Base-by-base conservation (phyloP, 2,113 vertebrate genomes). In the Pica pica region DNA sequence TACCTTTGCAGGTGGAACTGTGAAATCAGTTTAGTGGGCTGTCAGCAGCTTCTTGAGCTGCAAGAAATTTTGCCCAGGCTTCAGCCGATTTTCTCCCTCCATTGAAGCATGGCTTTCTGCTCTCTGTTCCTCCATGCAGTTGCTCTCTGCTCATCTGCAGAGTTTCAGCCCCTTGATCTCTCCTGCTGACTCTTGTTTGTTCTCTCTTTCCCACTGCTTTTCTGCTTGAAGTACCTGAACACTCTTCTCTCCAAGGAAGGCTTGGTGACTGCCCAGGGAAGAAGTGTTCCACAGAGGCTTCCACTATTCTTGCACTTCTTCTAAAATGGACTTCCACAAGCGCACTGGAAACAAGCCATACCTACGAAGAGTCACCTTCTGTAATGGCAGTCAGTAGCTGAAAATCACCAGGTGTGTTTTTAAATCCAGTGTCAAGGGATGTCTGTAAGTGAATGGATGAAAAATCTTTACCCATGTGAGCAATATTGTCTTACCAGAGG, bases 1-100 rank as follows among this genome's bases (percentile, higher is more conserved):
- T 46, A 33, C 16, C 9, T 82, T 78, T 70, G 19, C 35, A 74
- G 23, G n/a, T 56, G 19, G 6, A 5, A 44, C n/a, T 30, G 20
- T 56, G 21, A 37, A 57, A 39, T 74, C 24, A 57, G 23, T 20
- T 56, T 57, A 31, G 13, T 69, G 37, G 23, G 12, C 37, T 78
- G 7, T 26, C 68, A 74, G 5, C n/a, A 78, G 6, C 27, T 67
- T 78, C 52, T 16, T 82, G 52, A 78, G 13, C 13, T 65, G 21
- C 27, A 84, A 28, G 15, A 50, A 79, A 50, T 61, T 82, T 82
- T 90, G 10, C 30, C 26, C 2, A 63, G 22, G 23, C 13, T 37
- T 84, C 42, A 74, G 14, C 7, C 0, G 1, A 27, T 24, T 81
- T 83, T 83, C 9, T 76, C 2, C 11, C 8, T 2, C 0, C 3